Evolutionary conservation across 2,888 invertebrate species (phyloP), one percentile per base, ranked within the genome.

Genomic region (Heptascelio sp.): DNA sequence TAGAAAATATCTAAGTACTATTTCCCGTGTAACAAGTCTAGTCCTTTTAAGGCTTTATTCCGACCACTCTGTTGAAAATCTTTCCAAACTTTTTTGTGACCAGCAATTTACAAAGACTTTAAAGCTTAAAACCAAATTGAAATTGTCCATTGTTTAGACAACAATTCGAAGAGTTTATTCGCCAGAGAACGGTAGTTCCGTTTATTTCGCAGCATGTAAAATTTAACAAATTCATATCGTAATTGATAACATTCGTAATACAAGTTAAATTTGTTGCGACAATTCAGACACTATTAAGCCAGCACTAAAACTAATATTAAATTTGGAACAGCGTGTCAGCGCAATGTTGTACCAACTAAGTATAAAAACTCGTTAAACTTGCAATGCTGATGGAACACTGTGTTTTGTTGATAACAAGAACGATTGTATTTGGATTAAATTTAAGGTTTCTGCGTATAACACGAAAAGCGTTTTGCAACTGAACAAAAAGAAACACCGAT

Each of bases 21-120:
- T 67, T 67, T 76, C 67, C 46, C 40, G 59, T 46, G 67, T 67
- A 76, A 76, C 76, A 51, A 67, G 67, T 67, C 65, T 37, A 67
- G 49, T 76, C 67, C 67, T 68, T 76, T 76, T 67, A 60, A 76
- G 65, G 51, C 76, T 68, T 55, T 68, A 75, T 68, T 75, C 25
- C 76, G 21, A 76, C 51, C 51, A 40, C 65, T 76, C 67, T 67
- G 40, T 30, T 67, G 59, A 76, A 67, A 67, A 76, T 59, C 65
- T 67, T 65, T 59, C 23, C 67, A 76, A 76, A 67, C 57, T 76
- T 67, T 67, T n/a, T 59, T 65, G 57, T 75, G 57, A 57, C 46
- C 34, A 46, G 21, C 55, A 75, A 75, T 65, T 75, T 59, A 64
- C 65, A 19, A 51, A 60, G 60, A 46, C 53, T 65, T 65, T 57